These are phyloP conservation scores for Chalcosyrphus nemorum DNA, from an alignment of 2,888 invertebrate genomes.

Conservation along the genomic window DNA sequence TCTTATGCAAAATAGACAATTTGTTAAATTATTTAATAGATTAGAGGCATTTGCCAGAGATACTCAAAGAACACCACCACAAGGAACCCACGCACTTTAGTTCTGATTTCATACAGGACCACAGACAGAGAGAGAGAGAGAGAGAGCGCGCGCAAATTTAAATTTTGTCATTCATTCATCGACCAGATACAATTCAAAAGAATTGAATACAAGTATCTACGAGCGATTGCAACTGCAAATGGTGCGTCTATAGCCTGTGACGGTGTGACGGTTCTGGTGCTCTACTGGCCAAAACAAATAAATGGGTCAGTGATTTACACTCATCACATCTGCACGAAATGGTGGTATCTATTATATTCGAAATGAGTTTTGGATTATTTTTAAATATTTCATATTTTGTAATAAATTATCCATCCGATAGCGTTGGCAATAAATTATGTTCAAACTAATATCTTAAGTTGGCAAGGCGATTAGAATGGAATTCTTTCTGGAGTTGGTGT, in stretches of 20 bases:
- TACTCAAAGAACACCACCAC: conserved; percentile 29
- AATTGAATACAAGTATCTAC: conserved; percentile 42
- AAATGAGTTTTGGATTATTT: conserved; percentile 57
- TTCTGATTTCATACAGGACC: background rate
- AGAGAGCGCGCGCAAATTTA: conserved; percentile 25
- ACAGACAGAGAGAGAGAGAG: too few relatives aligned
- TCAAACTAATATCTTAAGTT: conserved; percentile 32
- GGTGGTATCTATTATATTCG: background rate
- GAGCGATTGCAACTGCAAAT: conserved; percentile 50
- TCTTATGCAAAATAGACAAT: conserved; percentile 56
- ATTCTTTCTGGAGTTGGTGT: background rate
- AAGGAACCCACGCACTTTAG: conserved; percentile 54
- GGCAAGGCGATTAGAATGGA: conserved; percentile 22
- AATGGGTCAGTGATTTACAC: conserved; percentile 52
- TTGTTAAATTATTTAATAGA: conserved; percentile 67
- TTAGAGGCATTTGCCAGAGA: conserved; percentile 34
- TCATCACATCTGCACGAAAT: background rate
- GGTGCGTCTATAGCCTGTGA: conserved; percentile 62
- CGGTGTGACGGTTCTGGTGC: conserved; percentile 22
- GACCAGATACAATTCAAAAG: background rate
- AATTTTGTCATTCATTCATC: conserved; percentile 57
- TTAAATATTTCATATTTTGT: conserved; percentile 31
- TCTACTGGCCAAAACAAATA: conserved; percentile 42
- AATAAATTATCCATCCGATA: conserved; percentile 38
- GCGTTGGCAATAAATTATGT: conserved; percentile 30